Base-by-base conservation (phyloP, 2,888 invertebrate species). In the Cistogaster globosa region DNA sequence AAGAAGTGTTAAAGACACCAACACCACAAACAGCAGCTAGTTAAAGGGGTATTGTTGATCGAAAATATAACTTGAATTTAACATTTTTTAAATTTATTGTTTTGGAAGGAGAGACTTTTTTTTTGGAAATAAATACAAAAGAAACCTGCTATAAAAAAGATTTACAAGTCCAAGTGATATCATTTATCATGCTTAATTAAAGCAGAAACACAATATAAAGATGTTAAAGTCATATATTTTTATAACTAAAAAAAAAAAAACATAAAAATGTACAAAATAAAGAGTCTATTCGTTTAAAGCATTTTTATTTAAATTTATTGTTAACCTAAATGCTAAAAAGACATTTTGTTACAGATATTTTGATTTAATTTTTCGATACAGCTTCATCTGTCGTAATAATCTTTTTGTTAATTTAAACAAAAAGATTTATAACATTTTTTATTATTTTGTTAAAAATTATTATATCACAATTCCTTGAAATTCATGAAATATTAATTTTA, bases 141-240 rank as follows among this genome's bases (percentile, higher is more conserved):
- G 76, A 76, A 82, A 79, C 87, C 89, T 89, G 90, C 88, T 89
- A 88, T 89, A 82, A 82, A 89, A 88, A 86, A 91, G 91, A 91
- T 91, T 91, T 91, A 91, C 91, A 88, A 87, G 88, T 85, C 88
- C 88, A 89, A 89, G 87, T 91, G 91, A 89, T 89, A 90, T 87
- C 90, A 91, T 91, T 91, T 91, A 91, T 91, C 91, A 91, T 90
- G 90, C 90, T 91, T 91, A 91, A 91, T 91, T 91, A 90, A 91
- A 90, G 90, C 26, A 22, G 32, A 83, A 80, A 80, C 67, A 58
- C 20, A 38, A 65, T 60, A 84, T 80, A 48, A 72, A 84, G 72
- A 77, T 84, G 76, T 80, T 67, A 80, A 5, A 62, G 22, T 22
- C 18, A 63, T 18, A 63, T 12, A n/a, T 55, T 48, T 26, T 65